A percentile compares a stretch with the other conserved stretches of the same genome.
These are phyloP conservation scores for Phainopepla nitens DNA, from an alignment of 2,113 vertebrate species.

Conservation along the genomic window DNA sequence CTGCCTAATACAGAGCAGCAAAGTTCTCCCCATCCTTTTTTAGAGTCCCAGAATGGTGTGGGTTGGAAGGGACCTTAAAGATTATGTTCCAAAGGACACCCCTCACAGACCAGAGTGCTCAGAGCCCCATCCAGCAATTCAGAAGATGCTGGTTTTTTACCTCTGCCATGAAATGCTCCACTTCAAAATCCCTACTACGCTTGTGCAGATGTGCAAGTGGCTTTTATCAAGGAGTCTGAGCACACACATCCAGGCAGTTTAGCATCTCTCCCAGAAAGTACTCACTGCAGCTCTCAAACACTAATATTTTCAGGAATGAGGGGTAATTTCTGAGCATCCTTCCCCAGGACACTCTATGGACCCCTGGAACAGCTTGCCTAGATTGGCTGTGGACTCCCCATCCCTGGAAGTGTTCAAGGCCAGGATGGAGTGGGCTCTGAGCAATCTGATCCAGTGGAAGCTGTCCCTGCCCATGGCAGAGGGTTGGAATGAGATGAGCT, in stretches of 20 bases:
- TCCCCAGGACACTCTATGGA: neutral
- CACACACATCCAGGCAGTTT: neutral
- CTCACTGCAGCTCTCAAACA: rapidly evolving
- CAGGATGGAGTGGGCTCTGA: neutral
- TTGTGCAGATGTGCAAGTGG: neutral
- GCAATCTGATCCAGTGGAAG: neutral
- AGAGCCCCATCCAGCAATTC: neutral
- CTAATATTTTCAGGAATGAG: neutral
- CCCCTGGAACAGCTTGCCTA: neutral
- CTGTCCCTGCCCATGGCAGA: neutral
- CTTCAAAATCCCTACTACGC: neutral
- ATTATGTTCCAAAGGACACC: neutral
- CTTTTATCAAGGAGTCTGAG: neutral
- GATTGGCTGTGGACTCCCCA: neutral
- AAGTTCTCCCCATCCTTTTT: neutral
- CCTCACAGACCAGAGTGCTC: neutral
- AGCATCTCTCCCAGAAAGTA: neutral
- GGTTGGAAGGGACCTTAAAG: neutral
- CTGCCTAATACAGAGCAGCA: neutral
- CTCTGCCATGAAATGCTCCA: neutral
- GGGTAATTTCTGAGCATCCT: neutral
- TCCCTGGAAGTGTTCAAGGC: neutral
- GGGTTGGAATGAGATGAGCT: neutral
- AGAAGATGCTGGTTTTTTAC: neutral
- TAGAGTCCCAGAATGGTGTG: neutral